These are phyloP conservation scores for Myiozetetes cayanensis DNA, from an alignment of 2,113 vertebrate genomes.

Conservation along the genomic window DNA sequence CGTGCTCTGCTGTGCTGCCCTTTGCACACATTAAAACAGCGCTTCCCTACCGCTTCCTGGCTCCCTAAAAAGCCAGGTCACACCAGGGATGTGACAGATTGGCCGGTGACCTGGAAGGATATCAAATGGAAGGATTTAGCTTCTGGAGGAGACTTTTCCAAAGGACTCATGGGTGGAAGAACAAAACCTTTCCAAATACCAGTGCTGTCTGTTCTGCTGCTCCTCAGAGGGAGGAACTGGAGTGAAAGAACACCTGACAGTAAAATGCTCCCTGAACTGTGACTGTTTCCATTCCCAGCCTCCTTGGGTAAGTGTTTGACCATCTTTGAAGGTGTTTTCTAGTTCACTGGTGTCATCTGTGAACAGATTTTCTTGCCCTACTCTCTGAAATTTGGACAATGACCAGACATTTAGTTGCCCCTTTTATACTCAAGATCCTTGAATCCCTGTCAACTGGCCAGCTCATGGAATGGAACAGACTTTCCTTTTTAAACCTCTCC, in stretches of 20 bases:
- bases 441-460: background rate
- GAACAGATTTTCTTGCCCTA: background rate
- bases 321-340: background rate
- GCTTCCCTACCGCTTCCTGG: background rate
- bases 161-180: background rate
- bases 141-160: background rate
- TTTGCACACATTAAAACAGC: background rate
- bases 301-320: background rate
- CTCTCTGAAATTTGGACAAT: background rate
- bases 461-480: background rate
- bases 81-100: background rate
- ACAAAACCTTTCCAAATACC: background rate
- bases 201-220: background rate
- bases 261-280: background rate
- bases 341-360: background rate
- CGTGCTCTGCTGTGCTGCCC: fast-evolving
- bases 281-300: background rate
- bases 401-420: background rate
- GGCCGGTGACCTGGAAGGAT: background rate
- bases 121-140: slow-evolving; percentile 12
- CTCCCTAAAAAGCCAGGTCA: background rate
- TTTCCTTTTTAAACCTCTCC: background rate
- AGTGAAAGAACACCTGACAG: background rate
- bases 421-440: background rate
- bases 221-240: background rate